phyloP scores from a whole-genome alignment of 2,113 vertebrate species.

The Steatornis caripensis region DNA sequence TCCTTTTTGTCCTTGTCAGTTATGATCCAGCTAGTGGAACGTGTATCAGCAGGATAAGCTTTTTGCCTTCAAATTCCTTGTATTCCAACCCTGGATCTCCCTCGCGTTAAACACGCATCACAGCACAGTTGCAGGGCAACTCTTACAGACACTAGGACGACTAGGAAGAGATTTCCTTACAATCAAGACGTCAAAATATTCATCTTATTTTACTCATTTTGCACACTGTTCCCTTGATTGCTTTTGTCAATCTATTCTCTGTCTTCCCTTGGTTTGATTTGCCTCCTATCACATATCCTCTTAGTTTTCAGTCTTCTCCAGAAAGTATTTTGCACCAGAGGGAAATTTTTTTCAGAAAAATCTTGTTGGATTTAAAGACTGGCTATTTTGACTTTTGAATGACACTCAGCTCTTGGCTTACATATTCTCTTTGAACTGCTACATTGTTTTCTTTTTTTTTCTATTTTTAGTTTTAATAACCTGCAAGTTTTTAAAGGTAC shows the following conservation, averaged over 20 bases:
- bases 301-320: not conserved
- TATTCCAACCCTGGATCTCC: not conserved
- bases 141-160: not conserved
- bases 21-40: not conserved
- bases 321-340: not conserved
- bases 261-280: not conserved
- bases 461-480: not conserved
- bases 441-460: not conserved
- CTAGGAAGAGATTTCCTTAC: not conserved
- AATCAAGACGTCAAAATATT: not conserved
- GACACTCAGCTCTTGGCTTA: not conserved
- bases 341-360: not conserved
- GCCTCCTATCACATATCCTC: not conserved
- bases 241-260: not conserved
- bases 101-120: not conserved
- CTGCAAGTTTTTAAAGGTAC: not conserved
- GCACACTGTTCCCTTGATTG: not conserved
- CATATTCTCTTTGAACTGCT: not conserved
- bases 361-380: not conserved
- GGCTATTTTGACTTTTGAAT: not conserved
- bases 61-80: not conserved
- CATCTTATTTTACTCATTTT: not conserved
- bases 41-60: not conserved
- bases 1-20: not conserved
- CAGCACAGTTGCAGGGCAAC: accelerated